Evolutionary conservation across 1,140 invertebrate genomes (phyloP), one percentile per base, ranked within the genome.

Genomic region (Bombus breviceps): DNA sequence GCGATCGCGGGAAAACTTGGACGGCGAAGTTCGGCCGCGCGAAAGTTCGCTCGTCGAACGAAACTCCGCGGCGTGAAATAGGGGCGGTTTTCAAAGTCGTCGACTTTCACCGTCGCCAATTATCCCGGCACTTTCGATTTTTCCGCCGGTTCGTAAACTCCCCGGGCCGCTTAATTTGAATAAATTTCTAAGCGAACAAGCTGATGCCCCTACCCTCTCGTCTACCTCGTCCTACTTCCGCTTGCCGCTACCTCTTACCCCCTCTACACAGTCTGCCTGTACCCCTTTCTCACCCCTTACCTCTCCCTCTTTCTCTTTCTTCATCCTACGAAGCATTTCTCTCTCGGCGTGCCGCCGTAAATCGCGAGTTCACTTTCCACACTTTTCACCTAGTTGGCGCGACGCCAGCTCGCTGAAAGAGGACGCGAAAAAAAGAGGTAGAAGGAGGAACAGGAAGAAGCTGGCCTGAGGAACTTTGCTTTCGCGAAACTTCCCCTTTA

Each of bases 351-450:
- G 90, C 57, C 78, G 89, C 86, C 90, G 92, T 93, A 94, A 94
- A 94, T 93, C 91, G 91, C 86, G 87, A 93, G 93, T 94, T 95
- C 93, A 93, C 94, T 94, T 95, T 93, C 93, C 88, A 92, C 91
- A 94, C 94, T 95, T 95, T 95, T 95, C 94, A 95, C 94, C 95
- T 89, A 95, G 92, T 95, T 95, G 95, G 95, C 93, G 85, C 73
- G n/a, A 80, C 75, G 94, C 94, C 95, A 95, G 91, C 81, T 86
- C 78, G 75, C 81, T 79, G 89, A 85, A 75, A 81, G 86, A 83
- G 73, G 80, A 85, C 34, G 72, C 53, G 53, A 81, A 53, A 34
- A 83, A 89, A 88, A 86, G 80, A 73, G 47, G 59, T 75, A 81
- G 75, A 71, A 81, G 85, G 88, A 39, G 3, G 66, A 82, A 59